A percentile compares a stretch with the other conserved stretches of the same genome.
Conservation (phyloP, 2,888 invertebrate species). For the Podabrus alpinus region DNA sequence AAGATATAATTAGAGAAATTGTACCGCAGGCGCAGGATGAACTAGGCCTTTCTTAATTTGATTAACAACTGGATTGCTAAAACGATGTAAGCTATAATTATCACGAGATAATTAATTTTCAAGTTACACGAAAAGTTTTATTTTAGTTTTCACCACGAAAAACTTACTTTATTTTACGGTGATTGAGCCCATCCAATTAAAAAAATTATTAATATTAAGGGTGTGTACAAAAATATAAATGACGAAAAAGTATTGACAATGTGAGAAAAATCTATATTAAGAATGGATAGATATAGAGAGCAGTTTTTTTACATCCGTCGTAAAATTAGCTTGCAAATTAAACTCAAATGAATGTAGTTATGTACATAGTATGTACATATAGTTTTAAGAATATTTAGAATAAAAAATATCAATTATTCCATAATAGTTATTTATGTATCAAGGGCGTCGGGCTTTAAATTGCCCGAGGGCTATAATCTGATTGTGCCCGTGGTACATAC, state of each 20-base stretch:
- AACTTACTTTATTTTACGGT: not conserved
- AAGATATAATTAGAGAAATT: not conserved
- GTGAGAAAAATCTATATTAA: not conserved
- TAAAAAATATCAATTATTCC: too few species aligned
- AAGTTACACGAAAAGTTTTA: not conserved
- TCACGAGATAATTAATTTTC: not conserved
- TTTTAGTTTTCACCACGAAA: not conserved
- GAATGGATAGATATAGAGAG: not conserved
- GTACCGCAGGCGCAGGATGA: not conserved
- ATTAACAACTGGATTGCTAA: not conserved
- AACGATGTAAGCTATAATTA: not conserved
- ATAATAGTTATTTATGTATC: too few species aligned
- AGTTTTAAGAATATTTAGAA: too few species aligned
- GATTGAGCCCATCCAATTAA: not conserved
- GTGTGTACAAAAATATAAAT: not conserved
- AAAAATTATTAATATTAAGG: not conserved
- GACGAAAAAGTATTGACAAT: not conserved
- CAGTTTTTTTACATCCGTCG: too few species aligned
- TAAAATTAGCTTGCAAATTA: too few species aligned
- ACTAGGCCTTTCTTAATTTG: not conserved
- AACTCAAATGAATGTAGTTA: too few species aligned
- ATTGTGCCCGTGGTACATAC: too few species aligned
- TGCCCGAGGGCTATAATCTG: too few species aligned
- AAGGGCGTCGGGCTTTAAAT: too few species aligned
- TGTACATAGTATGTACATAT: too few species aligned